These are phyloP conservation scores for Danaus plexippus DNA, from an alignment of 1,140 invertebrate genomes.

Conservation along the genomic window DNA sequence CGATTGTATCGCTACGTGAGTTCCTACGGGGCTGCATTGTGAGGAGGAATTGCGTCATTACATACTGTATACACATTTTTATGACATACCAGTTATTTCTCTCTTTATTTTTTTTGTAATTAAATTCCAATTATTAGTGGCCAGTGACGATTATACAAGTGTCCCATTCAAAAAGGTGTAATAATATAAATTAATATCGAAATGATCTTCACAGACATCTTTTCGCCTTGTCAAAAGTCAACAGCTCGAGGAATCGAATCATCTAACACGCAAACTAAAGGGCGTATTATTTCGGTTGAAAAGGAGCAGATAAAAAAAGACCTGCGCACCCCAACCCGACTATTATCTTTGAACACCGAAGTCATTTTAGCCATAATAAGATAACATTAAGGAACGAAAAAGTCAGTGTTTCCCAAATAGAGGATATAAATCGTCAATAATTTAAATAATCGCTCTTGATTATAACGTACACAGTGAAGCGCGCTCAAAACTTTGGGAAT, in stretches of 20 bases:
- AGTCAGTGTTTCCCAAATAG: slow-evolving; percentile 35
- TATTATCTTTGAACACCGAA: slow-evolving; percentile 70
- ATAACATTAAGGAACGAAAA: slow-evolving; percentile 66
- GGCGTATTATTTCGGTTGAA: slow-evolving; percentile 53
- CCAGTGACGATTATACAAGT: neutral
- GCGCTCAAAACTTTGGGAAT: slow-evolving; percentile 40
- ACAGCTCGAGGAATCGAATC: slow-evolving; percentile 46
- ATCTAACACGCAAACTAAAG: slow-evolving; percentile 59
- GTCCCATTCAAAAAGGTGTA: neutral
- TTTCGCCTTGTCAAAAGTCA: slow-evolving; percentile 25
- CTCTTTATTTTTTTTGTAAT: too few relatives aligned
- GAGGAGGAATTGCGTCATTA: too few relatives aligned
- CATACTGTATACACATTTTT: too few relatives aligned
- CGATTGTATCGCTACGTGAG: slow-evolving; percentile 28
- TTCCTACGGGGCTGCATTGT: slow-evolving; percentile 1
- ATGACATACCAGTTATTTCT: too few relatives aligned
- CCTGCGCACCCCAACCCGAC: slow-evolving; percentile 45
- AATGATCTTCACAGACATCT: slow-evolving; percentile 14
- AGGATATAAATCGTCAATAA: neutral
- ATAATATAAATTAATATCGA: slow-evolving; percentile 6
- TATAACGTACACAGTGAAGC: neutral
- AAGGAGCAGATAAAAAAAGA: slow-evolving; percentile 50
- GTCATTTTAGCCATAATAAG: slow-evolving; percentile 72
- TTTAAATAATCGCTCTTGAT: neutral
- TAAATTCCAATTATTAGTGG: slow-evolving; percentile 1